These are phyloP conservation scores for Apeira syringaria DNA, from an alignment of 2,888 invertebrate genomes.

Conservation along the genomic window DNA sequence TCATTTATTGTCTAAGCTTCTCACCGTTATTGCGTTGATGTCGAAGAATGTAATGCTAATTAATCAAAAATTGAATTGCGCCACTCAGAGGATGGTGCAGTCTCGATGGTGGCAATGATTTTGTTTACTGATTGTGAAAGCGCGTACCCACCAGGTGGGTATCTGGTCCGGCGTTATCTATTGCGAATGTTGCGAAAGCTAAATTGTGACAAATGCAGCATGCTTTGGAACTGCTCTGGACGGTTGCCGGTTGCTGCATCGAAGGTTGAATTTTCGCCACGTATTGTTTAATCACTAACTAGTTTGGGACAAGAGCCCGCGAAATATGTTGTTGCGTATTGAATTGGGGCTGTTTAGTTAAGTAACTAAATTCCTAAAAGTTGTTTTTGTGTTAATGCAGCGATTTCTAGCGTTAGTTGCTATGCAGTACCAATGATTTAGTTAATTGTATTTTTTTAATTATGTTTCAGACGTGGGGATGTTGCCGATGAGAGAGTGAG, in stretches of 20 bases:
- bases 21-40: conserved; percentile 29
- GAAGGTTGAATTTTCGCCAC: conserved; percentile 36
- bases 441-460: conserved; percentile 30
- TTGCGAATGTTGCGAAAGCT: conserved; percentile 48
- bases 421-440: too few relatives aligned
- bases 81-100: conserved; percentile 35
- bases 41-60: conserved; percentile 54
- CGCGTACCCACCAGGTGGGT: conserved; percentile 54
- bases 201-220: conserved; percentile 46
- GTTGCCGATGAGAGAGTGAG: conserved; percentile 97
- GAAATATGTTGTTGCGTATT: conserved; percentile 29
- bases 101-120: conserved; percentile 36
- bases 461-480: conserved; percentile 93
- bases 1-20: conserved; percentile 27
- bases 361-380: conserved; percentile 1
- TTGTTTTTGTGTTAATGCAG: conserved; percentile 4
- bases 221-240: conserved; percentile 31
- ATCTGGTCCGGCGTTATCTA: conserved; percentile 39
- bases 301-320: conserved; percentile 27
- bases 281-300: conserved; percentile 32
- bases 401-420: too few relatives aligned
- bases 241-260: conserved; percentile 23
- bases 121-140: conserved; percentile 57
- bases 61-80: conserved; percentile 54
- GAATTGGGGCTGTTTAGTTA: neutral